Evolutionary conservation across 2,113 vertebrate genomes (phyloP), one percentile per base, ranked within the genome.

Genomic region (Forbesichthys papilliferus): DNA sequence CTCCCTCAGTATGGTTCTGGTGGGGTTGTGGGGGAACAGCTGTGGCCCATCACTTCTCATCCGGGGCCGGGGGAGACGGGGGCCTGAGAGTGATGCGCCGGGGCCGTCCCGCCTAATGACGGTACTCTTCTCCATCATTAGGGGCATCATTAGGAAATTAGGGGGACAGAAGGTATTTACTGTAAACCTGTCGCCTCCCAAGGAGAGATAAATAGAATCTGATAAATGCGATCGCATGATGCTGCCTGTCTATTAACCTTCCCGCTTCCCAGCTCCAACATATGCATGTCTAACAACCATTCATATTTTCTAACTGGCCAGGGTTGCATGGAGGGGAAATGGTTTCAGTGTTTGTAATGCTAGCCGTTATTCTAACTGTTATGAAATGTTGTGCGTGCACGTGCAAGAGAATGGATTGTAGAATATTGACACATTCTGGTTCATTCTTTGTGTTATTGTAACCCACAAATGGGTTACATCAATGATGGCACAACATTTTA

Each of bases 91-190:
- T 97, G 96, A 98, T 96, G 92, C 95, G 95, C 93, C 93, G 94
- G 95, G 95, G 93, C 96, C 94, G 95, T 98, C 96, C 94, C 87
- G 92, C 95, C 94, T 98, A 99, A 99, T 96, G 96, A 97, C 95
- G 94, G 94, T 94, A 84, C 95, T 95, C 96, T 96, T 99, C 96
- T 96, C 96, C 93, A 94, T 98, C 96, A 98, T 99, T 98, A 99
- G 97, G 94, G 93, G 94, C 94, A 98, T 99, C 96, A 98, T 98
- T 98, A 98, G 95, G 94, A 98, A 98, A 99, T 99, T 99, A 98
- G 95, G 90, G 94, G 96, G 96, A 98, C 97, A 99, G 97, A 99
- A 97, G 97, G 97, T 99, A 98, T 99, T 99, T 99, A 98, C 96
- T 98, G 97, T 99, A 98, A 98, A 98, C 94, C 96, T 99, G 97